Conservation (phyloP, 2,113 vertebrate species). For the Apaloderma vittatum region DNA sequence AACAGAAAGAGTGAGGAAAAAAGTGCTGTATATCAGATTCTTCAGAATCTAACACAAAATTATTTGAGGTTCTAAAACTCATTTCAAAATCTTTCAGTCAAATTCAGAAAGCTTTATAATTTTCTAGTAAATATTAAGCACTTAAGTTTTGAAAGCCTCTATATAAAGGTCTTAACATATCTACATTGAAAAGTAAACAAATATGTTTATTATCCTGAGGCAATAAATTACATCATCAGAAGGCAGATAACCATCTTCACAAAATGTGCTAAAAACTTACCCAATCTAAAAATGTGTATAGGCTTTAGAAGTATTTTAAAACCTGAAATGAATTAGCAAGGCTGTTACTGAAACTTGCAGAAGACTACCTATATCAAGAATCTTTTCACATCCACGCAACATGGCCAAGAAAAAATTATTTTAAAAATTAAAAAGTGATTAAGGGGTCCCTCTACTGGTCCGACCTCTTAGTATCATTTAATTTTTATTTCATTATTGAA, state of each 20-base stretch:
- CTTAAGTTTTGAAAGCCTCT: neutral
- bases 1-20: neutral
- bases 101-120: neutral
- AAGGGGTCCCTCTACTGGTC: neutral
- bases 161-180: neutral
- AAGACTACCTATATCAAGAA: neutral
- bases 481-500: neutral
- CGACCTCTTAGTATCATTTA: neutral
- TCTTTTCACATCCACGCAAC: neutral
- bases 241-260: neutral
- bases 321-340: neutral
- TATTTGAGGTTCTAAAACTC: neutral
- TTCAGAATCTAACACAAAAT: neutral
- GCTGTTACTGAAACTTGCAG: neutral
- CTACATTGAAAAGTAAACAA: neutral
- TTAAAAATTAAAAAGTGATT: neutral
- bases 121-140: neutral
- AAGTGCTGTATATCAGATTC: neutral
- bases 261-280: neutral
- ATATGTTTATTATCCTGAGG: neutral
- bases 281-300: neutral
- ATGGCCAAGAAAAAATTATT: neutral
- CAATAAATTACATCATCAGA: neutral
- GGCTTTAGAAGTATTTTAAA: neutral
- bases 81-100: neutral